Evolutionary conservation across 2,797 vertebrate genomes (phyloP).

Genomic region (Eidolon dupreanum): DNA sequence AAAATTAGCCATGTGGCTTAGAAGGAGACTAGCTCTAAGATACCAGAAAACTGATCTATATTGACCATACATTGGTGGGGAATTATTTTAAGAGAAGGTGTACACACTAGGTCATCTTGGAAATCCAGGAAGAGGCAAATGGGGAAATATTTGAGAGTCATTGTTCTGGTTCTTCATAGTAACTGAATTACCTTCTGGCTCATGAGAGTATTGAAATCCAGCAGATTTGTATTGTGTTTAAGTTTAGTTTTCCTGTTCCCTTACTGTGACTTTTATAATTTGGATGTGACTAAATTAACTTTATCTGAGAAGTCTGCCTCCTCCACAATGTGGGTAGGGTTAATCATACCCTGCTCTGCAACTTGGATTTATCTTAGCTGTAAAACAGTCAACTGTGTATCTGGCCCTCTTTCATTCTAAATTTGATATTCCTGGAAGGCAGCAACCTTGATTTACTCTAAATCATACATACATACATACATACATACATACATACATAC

Average conservation of each 20-base stretch:
- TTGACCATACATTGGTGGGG: background rate
- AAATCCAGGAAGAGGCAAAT: background rate
- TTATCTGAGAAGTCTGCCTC: constrained; percentile 38
- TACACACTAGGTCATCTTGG: background rate
- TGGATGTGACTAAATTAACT: constrained; percentile 15
- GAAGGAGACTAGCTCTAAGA: background rate
- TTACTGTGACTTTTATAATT: constrained; percentile 20
- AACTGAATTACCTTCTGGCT: constrained; percentile 23
- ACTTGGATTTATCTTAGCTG: background rate
- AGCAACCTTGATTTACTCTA: background rate
- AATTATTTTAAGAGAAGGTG: background rate
- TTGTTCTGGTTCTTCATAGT: background rate
- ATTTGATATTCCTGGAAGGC: constrained; percentile 43
- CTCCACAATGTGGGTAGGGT: background rate
- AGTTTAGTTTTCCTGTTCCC: constrained; percentile 42
- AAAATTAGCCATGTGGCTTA: background rate
- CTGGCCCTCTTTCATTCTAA: background rate
- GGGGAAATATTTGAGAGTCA: background rate
- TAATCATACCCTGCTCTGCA: background rate
- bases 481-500: too few species aligned
- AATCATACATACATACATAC: too few species aligned
- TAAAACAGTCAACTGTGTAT: background rate
- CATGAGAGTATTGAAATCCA: background rate
- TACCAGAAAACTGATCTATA: background rate
- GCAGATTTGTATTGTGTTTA: constrained; percentile 6